Conservation (phyloP, 2,797 vertebrate genomes). For the Benthosema pterotum region DNA sequence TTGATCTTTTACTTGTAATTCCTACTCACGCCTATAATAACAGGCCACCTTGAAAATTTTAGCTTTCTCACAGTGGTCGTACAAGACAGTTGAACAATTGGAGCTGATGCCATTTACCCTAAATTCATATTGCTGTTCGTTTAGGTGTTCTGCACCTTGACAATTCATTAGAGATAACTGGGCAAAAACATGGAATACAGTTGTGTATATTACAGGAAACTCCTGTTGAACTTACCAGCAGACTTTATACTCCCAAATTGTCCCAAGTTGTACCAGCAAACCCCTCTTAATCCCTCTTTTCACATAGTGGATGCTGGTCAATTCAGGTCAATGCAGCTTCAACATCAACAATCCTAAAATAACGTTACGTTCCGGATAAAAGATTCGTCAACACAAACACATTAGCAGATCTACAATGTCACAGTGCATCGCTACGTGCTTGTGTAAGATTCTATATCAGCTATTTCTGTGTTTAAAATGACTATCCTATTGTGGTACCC, state of each 20-base stretch:
- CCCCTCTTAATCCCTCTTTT: no score
- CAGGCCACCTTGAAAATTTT: conserved; percentile 17
- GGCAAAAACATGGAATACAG: no score
- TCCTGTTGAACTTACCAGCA: no score
- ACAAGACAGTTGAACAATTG: conserved; percentile 23
- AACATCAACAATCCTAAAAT: background rate
- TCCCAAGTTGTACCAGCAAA: no score
- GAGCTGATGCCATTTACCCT: background rate
- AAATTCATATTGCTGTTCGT: conserved; percentile 14
- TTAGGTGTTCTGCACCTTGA: background rate
- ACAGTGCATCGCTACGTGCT: no score
- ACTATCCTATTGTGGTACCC: background rate
- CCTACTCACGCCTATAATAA: background rate
- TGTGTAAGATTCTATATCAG: no score
- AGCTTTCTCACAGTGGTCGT: conserved; percentile 27
- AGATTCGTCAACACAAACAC: no score
- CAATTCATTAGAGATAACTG: background rate
- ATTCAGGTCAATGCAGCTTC: background rate
- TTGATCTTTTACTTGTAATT: background rate
- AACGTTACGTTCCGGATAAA: background rate
- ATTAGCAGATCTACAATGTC: no score
- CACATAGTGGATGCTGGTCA: background rate
- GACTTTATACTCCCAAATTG: no score
- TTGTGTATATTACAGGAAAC: no score
- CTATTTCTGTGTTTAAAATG: background rate